Evolutionary conservation across 2,797 vertebrate species (phyloP).

Genomic region (Chelonia mydas): DNA sequence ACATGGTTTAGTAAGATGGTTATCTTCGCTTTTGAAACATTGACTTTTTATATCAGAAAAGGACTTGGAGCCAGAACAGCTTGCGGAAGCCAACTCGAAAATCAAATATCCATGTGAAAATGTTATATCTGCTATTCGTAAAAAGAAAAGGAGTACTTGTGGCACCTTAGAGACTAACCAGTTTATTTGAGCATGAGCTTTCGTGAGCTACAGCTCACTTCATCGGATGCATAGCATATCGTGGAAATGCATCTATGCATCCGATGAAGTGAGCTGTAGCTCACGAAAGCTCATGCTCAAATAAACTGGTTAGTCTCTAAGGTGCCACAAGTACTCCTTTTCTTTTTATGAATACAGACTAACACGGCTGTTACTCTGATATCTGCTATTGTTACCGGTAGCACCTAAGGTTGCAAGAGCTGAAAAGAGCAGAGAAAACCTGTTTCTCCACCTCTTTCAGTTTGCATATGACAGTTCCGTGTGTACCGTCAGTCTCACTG

Average conservation of each 20-base stretch:
- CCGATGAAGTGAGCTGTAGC: too few species aligned
- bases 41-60: neutral
- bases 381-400: neutral
- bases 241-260: too few species aligned
- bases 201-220: too few species aligned
- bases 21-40: neutral
- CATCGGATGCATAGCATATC: too few species aligned
- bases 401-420: neutral
- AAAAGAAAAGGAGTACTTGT: too few species aligned
- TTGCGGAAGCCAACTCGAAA: neutral
- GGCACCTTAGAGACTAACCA: too few species aligned
- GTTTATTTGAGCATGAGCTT: too few species aligned
- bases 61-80: neutral
- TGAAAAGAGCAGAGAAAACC: neutral
- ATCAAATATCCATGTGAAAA: neutral
- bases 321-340: too few species aligned
- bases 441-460: neutral
- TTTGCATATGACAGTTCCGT: neutral
- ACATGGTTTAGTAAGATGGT: neutral
- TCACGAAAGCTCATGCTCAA: too few species aligned
- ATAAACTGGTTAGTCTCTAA: too few species aligned
- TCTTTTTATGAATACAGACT: too few species aligned
- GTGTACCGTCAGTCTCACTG: neutral
- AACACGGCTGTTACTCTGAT: too few species aligned
- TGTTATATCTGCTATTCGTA: rapidly evolving